Evolutionary conservation across 2,113 vertebrate species (phyloP).

Genomic region (Hyla sarda): DNA sequence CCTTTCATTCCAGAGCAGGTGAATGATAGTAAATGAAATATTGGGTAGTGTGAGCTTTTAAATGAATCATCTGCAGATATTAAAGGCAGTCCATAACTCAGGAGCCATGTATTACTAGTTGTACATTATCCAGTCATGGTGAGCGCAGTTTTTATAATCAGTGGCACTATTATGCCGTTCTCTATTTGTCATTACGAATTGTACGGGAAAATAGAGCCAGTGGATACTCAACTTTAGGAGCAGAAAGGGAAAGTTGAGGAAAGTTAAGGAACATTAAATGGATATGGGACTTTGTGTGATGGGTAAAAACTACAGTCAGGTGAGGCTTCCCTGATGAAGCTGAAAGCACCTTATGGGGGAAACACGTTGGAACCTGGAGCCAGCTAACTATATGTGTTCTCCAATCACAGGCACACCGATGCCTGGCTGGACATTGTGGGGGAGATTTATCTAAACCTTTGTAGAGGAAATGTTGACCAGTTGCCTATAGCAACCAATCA

Average conservation of each 20-base stretch:
- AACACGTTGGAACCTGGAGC: too few species aligned
- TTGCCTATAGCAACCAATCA: too few species aligned
- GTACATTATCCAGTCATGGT: slow-evolving; percentile 15
- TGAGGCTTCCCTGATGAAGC: too few species aligned
- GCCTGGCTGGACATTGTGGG: too few species aligned
- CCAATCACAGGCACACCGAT: too few species aligned
- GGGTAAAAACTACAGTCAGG: neutral
- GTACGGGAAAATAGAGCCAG: slow-evolving; percentile 20
- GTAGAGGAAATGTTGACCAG: too few species aligned
- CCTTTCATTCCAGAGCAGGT: slow-evolving; percentile 43
- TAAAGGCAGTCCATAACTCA: slow-evolving; percentile 55
- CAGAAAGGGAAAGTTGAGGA: neutral
- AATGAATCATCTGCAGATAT: slow-evolving; percentile 58
- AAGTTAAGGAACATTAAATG: slow-evolving; percentile 9
- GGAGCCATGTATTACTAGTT: slow-evolving; percentile 38
- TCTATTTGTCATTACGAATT: slow-evolving; percentile 50
- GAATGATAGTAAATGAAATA: slow-evolving; percentile 57
- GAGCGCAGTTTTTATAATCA: slow-evolving; percentile 36
- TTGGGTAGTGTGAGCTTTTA: slow-evolving; percentile 48
- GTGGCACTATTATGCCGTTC: slow-evolving; percentile 20
- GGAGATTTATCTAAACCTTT: too few species aligned
- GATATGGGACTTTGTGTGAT: neutral
- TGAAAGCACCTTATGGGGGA: too few species aligned
- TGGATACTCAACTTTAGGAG: neutral
- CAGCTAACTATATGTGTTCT: too few species aligned